phyloP scores from a whole-genome alignment of 1,140 invertebrate species.

The Philopotamus ludificatus region DNA sequence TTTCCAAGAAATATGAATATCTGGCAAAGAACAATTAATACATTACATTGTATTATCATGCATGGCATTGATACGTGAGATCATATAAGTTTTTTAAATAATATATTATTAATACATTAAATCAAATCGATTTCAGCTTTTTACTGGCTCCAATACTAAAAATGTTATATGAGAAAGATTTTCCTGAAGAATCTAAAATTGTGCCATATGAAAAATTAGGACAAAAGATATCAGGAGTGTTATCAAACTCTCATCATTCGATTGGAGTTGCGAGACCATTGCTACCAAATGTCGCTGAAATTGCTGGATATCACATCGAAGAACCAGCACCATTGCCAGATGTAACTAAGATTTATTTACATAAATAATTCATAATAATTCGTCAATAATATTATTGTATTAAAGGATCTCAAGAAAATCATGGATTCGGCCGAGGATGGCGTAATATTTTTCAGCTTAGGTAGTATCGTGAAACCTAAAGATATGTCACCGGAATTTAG shows the following conservation, averaged over 20 bases:
- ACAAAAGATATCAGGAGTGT: slow-evolving; percentile 10
- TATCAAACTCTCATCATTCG: slow-evolving; percentile 57
- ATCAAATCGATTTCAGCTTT: too few species aligned
- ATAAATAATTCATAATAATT: too few species aligned
- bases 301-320: slow-evolving; percentile 58
- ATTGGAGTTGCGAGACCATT: slow-evolving; percentile 51
- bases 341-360: too few species aligned
- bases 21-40: slow-evolving; percentile 1
- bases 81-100: too few species aligned
- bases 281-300: slow-evolving; percentile 55
- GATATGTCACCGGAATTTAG: not conserved
- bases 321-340: slow-evolving; percentile 39
- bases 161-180: slow-evolving; percentile 25
- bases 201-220: slow-evolving; percentile 23
- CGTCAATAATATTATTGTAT: too few species aligned
- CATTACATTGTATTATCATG: slow-evolving; percentile 20
- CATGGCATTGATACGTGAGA: slow-evolving; percentile 25
- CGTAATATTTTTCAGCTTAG: slow-evolving; percentile 22
- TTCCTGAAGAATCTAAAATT: slow-evolving; percentile 28
- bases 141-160: slow-evolving; percentile 21
- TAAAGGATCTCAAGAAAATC: slow-evolving; percentile 25
- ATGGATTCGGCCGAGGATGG: slow-evolving; percentile 5
- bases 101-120: not conserved
- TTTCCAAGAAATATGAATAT: not conserved
- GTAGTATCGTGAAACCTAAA: slow-evolving; percentile 16